Conservation (phyloP, 2,113 vertebrate species). For the Nesoenas mayeri region DNA sequence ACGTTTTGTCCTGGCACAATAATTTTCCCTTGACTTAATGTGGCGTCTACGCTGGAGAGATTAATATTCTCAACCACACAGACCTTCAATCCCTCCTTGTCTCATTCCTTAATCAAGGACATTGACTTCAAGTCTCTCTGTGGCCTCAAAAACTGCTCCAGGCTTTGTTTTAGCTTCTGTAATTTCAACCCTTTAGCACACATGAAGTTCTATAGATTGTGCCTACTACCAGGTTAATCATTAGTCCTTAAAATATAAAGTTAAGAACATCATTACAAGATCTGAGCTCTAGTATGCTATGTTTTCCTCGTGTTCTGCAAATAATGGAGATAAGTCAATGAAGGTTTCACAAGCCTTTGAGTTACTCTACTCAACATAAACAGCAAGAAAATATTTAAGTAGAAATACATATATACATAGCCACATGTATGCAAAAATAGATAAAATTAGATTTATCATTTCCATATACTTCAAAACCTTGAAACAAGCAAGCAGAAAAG, state of each 20-base stretch:
- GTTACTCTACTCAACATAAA: background rate
- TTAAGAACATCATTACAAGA: background rate
- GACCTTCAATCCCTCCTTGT: background rate
- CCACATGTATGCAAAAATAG: background rate
- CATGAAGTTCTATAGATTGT: background rate
- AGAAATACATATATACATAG: background rate
- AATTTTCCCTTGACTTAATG: background rate
- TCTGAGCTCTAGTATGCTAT: background rate
- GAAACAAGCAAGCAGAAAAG: background rate
- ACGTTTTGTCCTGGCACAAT: background rate
- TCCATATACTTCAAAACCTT: background rate
- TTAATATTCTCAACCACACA: background rate
- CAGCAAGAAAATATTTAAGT: background rate
- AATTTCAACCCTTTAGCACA: background rate
- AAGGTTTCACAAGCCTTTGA: background rate
- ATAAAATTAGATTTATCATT: background rate
- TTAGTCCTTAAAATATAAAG: background rate
- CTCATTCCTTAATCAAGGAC: background rate
- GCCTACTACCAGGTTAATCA: background rate
- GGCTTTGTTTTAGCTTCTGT: background rate
- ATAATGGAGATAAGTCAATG: background rate
- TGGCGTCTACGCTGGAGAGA: background rate
- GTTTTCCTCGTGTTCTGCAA: background rate
- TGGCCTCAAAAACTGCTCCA: background rate
- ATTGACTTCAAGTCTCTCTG: background rate